phyloP scores from a whole-genome alignment of 1,140 invertebrate species.

The Ceratitis capitata region DNA sequence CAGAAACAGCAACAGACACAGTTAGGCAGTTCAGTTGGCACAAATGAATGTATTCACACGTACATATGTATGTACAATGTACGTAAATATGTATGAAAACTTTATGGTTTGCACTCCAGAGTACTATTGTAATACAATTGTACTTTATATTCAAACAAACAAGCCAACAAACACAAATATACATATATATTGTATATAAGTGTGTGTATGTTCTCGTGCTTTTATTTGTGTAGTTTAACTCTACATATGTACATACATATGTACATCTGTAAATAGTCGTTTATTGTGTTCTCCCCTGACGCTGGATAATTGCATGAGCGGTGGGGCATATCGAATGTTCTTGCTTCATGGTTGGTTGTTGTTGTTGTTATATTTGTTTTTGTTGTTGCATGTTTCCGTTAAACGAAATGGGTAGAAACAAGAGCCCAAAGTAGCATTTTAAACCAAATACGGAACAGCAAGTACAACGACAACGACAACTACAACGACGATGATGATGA shows the following conservation, averaged over 20 bases:
- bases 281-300: conserved; percentile 36
- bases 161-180: background rate
- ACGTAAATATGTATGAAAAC: background rate
- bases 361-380: too few relatives aligned
- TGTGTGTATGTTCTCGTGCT: background rate
- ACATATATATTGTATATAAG: background rate
- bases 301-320: conserved; percentile 38
- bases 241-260: too few relatives aligned
- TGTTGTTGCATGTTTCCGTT: conserved; percentile 39
- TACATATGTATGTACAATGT: background rate
- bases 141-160: background rate
- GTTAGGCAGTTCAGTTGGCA: background rate
- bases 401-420: conserved; percentile 19
- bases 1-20: background rate
- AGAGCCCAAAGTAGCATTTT: conserved; percentile 27
- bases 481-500: too few relatives aligned
- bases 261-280: conserved; percentile 19
- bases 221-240: conserved; percentile 11
- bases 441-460: conserved; percentile 36
- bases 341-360: too few relatives aligned
- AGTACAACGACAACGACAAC: background rate
- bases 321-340: conserved; percentile 40
- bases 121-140: background rate
- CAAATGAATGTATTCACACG: background rate
- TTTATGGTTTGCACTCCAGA: background rate